Evolutionary conservation across 2,888 invertebrate genomes (phyloP).

Genomic region (Drosophila anceps): DNA sequence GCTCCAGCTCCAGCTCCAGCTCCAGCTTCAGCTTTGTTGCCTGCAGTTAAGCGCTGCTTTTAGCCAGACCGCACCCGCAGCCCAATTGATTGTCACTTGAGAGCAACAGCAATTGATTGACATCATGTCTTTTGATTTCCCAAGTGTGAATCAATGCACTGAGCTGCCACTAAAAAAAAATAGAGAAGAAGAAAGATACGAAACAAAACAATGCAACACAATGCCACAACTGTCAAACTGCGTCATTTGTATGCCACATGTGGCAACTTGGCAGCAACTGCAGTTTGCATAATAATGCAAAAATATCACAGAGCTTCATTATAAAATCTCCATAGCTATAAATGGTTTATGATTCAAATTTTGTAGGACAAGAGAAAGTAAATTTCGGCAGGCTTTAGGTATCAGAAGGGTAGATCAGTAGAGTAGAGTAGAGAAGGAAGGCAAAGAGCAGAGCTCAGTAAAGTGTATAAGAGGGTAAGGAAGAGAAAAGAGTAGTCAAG

Average conservation of each 20-base stretch:
- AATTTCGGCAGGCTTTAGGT: neutral
- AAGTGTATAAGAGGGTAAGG: too few relatives aligned
- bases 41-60: constrained; percentile 12
- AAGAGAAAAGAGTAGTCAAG: too few relatives aligned
- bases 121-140: constrained; percentile 74
- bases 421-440: neutral
- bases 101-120: constrained; percentile 43
- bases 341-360: neutral
- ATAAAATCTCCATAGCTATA: neutral
- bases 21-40: neutral
- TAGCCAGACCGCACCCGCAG: constrained; percentile 32
- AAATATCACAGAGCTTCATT: constrained; percentile 3
- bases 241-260: constrained; percentile 20
- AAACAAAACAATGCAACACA: constrained; percentile 13
- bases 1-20: neutral
- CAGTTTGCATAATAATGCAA: constrained; percentile 5
- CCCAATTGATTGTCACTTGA: constrained; percentile 45
- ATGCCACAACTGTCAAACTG: constrained; percentile 19
- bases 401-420: too few relatives aligned
- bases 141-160: constrained; percentile 57
- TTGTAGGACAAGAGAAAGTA: neutral
- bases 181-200: constrained; percentile 5
- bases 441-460: neutral
- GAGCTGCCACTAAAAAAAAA: constrained; percentile 7
- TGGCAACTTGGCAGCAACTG: constrained; percentile 11